Conservation (phyloP, 2,888 invertebrate species). For the Dexiosoma caninum region DNA sequence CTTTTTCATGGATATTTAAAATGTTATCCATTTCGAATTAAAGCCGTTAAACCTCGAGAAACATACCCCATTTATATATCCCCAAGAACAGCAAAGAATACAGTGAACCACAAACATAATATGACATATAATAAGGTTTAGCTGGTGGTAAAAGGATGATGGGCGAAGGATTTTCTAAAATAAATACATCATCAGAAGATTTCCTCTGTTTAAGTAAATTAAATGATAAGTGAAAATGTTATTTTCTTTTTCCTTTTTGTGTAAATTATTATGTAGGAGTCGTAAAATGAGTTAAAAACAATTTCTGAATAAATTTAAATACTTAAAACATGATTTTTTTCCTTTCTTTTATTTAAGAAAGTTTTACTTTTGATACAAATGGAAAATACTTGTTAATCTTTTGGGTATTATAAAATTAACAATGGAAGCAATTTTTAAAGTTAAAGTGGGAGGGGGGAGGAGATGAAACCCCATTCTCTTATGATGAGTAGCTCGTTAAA, state of each 20-base stretch:
- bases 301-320: not conserved
- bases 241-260: not conserved
- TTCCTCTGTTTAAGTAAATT: conserved; percentile 14
- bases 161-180: not conserved
- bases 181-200: conserved; percentile 8
- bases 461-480: too few species aligned
- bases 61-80: too few species aligned
- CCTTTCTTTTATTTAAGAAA: not conserved
- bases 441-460: too few species aligned
- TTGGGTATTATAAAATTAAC: not conserved
- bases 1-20: too few species aligned
- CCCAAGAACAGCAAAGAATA: not conserved
- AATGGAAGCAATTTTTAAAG: not conserved
- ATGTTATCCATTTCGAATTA: too few species aligned
- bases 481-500: too few species aligned
- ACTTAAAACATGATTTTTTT: not conserved
- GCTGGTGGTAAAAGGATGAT: not conserved
- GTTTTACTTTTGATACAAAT: not conserved
- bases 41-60: too few species aligned
- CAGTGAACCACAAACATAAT: not conserved
- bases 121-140: not conserved
- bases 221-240: conserved; percentile 2
- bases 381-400: not conserved
- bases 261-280: not conserved
- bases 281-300: not conserved